Percentiles rank a stretch among this genome's conserved stretches.
Conservation (phyloP, 2,888 invertebrate genomes). For the Patella pellucida region DNA sequence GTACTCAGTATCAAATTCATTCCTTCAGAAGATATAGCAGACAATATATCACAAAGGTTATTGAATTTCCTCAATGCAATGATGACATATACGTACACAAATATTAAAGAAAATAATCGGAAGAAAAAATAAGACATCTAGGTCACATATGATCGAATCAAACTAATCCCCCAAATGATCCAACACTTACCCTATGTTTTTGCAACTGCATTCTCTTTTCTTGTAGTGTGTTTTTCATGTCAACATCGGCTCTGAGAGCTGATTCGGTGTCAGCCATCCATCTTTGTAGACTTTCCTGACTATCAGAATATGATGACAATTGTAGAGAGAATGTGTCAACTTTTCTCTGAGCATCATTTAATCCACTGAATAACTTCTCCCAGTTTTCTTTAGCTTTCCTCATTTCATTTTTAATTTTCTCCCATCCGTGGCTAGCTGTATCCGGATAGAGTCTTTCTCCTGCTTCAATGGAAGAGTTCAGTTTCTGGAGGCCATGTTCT, state of each 20-base stretch:
- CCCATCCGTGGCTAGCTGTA: conserved; percentile 88
- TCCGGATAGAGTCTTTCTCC: conserved; percentile 90
- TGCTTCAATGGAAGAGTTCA: conserved; percentile 87
- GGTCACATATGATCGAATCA: too few species aligned
- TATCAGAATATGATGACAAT: conserved; percentile 93
- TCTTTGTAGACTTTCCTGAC: conserved; percentile 81
- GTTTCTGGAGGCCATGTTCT: conserved; percentile 82
- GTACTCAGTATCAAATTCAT: too few species aligned
- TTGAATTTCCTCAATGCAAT: too few species aligned
- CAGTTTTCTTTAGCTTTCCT: conserved; percentile 72
- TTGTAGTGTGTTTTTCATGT: conserved; percentile 88
- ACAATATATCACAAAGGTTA: too few species aligned
- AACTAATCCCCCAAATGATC: too few species aligned
- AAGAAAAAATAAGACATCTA: too few species aligned
- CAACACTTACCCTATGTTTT: conserved; percentile 77
- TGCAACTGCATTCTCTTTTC: conserved; percentile 91
- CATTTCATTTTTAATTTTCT: conserved; percentile 85
- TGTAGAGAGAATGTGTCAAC: conserved; percentile 88
- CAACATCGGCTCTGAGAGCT: conserved; percentile 83
- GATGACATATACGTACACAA: too few species aligned
- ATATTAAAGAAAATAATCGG: too few species aligned
- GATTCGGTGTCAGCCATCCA: conserved; percentile 85
- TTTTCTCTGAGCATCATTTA: conserved; percentile 85
- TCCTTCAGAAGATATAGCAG: too few species aligned
- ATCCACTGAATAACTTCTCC: conserved; percentile 73